Evolutionary conservation across 2,888 invertebrate species (phyloP), one percentile per base, ranked within the genome.

Genomic region (Pammene fasciana): DNA sequence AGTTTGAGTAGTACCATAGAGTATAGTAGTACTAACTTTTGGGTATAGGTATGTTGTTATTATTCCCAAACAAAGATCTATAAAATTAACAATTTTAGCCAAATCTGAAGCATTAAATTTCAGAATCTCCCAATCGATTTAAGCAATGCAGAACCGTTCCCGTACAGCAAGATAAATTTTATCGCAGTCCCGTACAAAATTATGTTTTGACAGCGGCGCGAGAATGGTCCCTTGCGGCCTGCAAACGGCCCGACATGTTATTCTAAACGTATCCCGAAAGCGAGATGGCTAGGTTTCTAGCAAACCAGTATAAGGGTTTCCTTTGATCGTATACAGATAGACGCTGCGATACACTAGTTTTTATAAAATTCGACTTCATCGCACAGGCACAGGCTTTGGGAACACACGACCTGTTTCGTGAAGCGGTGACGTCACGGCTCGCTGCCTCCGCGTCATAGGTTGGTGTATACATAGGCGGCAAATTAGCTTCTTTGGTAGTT

Each of bases 171-270:
- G 59, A 67, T 67, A 60, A 66, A 64, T 71, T 71, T 59, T 66
- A 64, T 60, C 50, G 68, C 43, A 38, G 65, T 46, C 26, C 18
- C 64, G 65, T 70, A 61, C 74, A 76, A 77, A 75, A 74, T 72
- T 77, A 73, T 79, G 82, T 84, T 80, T 82, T 80, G 83, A 85
- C 83, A 79, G 77, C 77, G 76, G 75, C 71, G 73, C 76, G 78
- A 76, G 78, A 81, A 80, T 74, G 75, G 78, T 75, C 80, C 84
- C 83, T 54, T 18, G 75, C 80, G 82, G 74, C 67, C 73, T 76
- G 76, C 61, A 56, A 66, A 72, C 68, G 70, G 68, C 66, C 65
- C 14, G 52, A 7, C 52, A 34, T 26, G 5, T 36, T 54, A 9
- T 34, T 54, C 54, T 34, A 36, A 11, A 6, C 9, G 34, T 13